Base-by-base conservation (phyloP, 2,797 vertebrate species). In the Anguilla pacifica region DNA sequence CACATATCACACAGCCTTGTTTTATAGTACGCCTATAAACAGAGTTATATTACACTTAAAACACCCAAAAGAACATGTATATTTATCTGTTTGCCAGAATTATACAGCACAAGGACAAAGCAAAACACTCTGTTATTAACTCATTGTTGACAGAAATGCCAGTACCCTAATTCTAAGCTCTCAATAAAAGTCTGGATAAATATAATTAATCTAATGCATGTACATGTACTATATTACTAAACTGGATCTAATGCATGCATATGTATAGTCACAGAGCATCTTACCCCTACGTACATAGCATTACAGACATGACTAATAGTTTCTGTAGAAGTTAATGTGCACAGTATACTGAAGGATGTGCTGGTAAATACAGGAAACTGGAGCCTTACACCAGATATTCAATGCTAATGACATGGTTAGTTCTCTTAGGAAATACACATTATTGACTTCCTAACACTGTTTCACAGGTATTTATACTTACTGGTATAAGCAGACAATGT, bases 391-490 rank as follows among this genome's bases (percentile, higher is more conserved):
- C 46, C 46, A n/a, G 51, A 7, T 74, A 88, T 85, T 74, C 49
- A 55, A 49, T 53, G 35, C 49, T 77, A 74, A 70, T 85, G 81
- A 79, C 64, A 39, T 84, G 46, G 70, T 55, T 53, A n/a, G 25
- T 84, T 74, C 82, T 64, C 9, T 74, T 35, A 74, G 25, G 64
- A 70, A 74, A 74, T 74, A 28, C 31, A 7, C 22, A 72, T 85
- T 53, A 88, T 46, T 79, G 46, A 57, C 51, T 77, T 90, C 85
- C 88, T n/a, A 59, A 10, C 35, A 77, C 74, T 51, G 22, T 11
- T 74, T 74, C 43, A 35, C n/a, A 15, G 9, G 43, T 53, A 89
- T 90, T 89, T 81, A 85, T 90, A 87, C 89, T 91, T 85, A 90
- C 86, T 88, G 51, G 90, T 86, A 43, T 28, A 22, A 9, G 31